Conservation (phyloP, 2,888 invertebrate genomes). For the Platerodrilus igneus region DNA sequence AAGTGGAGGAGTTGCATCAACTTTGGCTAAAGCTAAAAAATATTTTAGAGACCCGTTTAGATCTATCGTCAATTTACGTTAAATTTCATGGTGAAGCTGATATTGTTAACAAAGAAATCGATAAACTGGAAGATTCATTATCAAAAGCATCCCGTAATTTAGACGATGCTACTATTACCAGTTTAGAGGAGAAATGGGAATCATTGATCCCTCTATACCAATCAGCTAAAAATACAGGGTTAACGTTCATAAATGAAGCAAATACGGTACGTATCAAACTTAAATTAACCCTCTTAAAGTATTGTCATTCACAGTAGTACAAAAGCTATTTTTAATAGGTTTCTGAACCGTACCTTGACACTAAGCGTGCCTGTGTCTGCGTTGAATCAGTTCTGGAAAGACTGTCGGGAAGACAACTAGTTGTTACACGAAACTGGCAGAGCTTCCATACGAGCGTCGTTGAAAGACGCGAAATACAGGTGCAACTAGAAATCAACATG, state of each 20-base stretch:
- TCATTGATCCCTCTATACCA: conserved; percentile 59
- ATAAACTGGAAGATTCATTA: conserved; percentile 59
- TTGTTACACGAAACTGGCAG: conserved; percentile 65
- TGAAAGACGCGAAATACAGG: conserved; percentile 52
- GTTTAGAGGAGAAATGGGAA: conserved; percentile 62
- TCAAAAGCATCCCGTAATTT: conserved; percentile 48
- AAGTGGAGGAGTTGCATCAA: conserved; percentile 59
- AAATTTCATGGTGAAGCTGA: conserved; percentile 68
- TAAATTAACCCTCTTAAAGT: conserved; percentile 5
- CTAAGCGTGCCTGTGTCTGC: conserved; percentile 60
- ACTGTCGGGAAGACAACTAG: conserved; percentile 60
- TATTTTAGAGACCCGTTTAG: conserved; percentile 59
- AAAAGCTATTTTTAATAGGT: conserved; percentile 48
- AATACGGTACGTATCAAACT: conserved; percentile 48
- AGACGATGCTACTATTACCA: conserved; percentile 50
- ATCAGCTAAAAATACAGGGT: conserved; percentile 63
- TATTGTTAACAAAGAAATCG: conserved; percentile 61
- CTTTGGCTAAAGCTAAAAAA: conserved; percentile 61
- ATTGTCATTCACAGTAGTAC: conserved; percentile 13
- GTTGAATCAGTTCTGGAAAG: conserved; percentile 65
- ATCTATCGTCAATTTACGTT: conserved; percentile 62
- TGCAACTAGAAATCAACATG: conserved; percentile 53
- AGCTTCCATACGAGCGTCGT: conserved; percentile 64
- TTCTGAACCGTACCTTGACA: conserved; percentile 65
- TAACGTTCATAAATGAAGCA: conserved; percentile 61